Evolutionary conservation across 1,140 invertebrate genomes (phyloP).

Genomic region (Drosophila sp.): DNA sequence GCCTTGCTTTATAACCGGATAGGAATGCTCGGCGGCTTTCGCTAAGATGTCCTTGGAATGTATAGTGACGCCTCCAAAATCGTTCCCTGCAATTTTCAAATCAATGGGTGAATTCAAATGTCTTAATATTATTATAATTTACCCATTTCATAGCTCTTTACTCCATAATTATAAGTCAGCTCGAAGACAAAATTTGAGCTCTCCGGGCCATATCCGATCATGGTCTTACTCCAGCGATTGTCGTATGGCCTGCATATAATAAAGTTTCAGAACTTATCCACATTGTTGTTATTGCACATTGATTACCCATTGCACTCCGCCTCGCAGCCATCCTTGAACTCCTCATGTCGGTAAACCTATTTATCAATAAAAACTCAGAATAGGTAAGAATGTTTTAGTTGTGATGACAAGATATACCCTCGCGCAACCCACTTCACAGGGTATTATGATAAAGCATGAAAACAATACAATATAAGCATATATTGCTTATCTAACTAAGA

Average conservation of each 20-base stretch:
- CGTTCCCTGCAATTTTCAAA: slow-evolving; percentile 88
- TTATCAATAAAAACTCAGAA: slow-evolving; percentile 4
- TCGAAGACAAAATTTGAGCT: slow-evolving; percentile 98
- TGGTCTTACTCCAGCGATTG: slow-evolving; percentile 99
- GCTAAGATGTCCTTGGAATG: slow-evolving; percentile 91
- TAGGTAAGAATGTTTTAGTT: too few relatives aligned
- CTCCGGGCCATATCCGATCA: slow-evolving; percentile 99
- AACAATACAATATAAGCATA: slow-evolving; percentile 2
- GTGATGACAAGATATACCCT: too few relatives aligned
- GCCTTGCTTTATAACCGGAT: slow-evolving; percentile 70
- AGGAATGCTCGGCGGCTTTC: slow-evolving; percentile 88
- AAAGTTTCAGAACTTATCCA: not conserved
- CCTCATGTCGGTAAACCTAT: slow-evolving; percentile 97
- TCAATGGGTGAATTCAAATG: not conserved
- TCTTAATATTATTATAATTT: not conserved
- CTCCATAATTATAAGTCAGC: slow-evolving; percentile 98
- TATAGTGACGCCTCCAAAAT: slow-evolving; percentile 95
- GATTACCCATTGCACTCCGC: slow-evolving; percentile 98
- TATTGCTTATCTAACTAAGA: slow-evolving; percentile 27
- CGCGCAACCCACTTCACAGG: too few relatives aligned
- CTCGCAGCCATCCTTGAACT: slow-evolving; percentile 97
- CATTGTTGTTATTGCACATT: too few relatives aligned
- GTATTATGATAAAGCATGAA: slow-evolving; percentile 1
- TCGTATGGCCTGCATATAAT: slow-evolving; percentile 92
- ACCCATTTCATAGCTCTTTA: slow-evolving; percentile 91